Conservation (phyloP, 1,140 invertebrate genomes). For the Drosophila albomicans region DNA sequence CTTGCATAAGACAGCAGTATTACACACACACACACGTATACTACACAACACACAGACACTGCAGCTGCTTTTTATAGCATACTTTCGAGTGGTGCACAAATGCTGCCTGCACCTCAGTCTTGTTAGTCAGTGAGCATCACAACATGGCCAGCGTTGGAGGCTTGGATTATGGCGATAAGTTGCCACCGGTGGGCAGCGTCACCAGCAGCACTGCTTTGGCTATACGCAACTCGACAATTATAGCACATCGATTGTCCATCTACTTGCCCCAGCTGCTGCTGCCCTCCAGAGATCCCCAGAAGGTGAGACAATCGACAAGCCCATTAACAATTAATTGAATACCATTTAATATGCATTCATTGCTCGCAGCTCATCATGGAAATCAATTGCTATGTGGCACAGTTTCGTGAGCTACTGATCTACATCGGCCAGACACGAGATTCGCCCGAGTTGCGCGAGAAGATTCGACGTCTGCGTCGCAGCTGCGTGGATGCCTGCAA, state of each 20-base stretch:
- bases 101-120: conserved; percentile 6
- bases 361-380: conserved; percentile 92
- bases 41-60: conserved; percentile 29
- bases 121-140: conserved; percentile 56
- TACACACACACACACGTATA: background rate
- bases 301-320: conserved; percentile 38
- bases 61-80: conserved; percentile 67
- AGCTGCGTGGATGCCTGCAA: conserved; percentile 94
- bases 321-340: background rate
- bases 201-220: conserved; percentile 74
- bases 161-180: conserved; percentile 53
- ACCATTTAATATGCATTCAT: background rate
- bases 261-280: conserved; percentile 72
- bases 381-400: conserved; percentile 93
- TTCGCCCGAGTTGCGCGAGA: conserved; percentile 93
- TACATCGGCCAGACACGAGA: conserved; percentile 94
- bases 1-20: conserved; percentile 69
- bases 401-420: conserved; percentile 94
- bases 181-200: conserved; percentile 46
- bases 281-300: conserved; percentile 71
- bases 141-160: conserved; percentile 64
- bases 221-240: conserved; percentile 75
- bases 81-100: conserved; percentile 55
- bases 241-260: conserved; percentile 75
- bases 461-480: conserved; percentile 92